Conservation (phyloP, 2,797 vertebrate species). For the Pangasius macronema region DNA sequence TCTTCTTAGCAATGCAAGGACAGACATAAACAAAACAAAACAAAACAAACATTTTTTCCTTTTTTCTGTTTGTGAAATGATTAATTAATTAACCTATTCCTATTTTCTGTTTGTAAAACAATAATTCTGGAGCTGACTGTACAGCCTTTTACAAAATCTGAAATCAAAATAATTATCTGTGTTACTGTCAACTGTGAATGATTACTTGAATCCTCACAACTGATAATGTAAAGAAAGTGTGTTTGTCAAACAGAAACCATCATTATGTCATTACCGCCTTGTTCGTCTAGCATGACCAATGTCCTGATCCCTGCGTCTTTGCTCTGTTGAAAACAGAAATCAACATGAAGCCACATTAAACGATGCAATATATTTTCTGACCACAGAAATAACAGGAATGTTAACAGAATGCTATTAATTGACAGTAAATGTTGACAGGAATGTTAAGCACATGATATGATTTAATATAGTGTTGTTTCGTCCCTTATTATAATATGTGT, state of each 20-base stretch:
- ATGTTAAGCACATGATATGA: background rate
- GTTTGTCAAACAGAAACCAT: background rate
- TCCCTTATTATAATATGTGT: slow-evolving; percentile 13
- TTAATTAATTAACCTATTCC: too few species aligned
- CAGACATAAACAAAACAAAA: background rate
- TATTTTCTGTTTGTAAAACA: background rate
- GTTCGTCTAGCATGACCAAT: slow-evolving; percentile 85
- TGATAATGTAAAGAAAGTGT: background rate
- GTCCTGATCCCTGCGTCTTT: slow-evolving; percentile 82
- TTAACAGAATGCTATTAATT: background rate
- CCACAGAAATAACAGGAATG: background rate
- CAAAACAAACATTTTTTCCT: background rate
- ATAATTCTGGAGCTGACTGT: background rate
- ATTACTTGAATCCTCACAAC: background rate
- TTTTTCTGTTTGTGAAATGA: background rate
- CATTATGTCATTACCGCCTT: slow-evolving; percentile 75
- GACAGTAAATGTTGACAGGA: background rate
- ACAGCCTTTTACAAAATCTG: background rate
- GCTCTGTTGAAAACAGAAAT: slow-evolving; percentile 69
- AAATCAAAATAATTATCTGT: background rate
- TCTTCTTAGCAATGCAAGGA: background rate
- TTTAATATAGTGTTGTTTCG: slow-evolving; percentile 17
- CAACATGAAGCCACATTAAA: background rate
- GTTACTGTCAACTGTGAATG: too few species aligned
- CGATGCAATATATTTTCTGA: background rate